Base-by-base conservation (phyloP, 1,140 invertebrate species). In the Cyphomyrmex costatus region DNA sequence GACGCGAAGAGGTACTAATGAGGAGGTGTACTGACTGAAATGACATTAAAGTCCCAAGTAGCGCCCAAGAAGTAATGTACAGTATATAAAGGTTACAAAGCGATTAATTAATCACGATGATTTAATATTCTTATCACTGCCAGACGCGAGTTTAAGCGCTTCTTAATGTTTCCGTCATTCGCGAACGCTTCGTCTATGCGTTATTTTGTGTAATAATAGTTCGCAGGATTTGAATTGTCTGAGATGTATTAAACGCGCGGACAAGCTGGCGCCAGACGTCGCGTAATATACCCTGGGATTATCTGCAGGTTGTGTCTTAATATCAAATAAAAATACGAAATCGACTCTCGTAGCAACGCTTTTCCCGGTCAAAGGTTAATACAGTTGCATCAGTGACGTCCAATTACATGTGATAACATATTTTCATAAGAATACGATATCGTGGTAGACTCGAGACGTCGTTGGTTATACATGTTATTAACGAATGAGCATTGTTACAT, bases 341-440 rank as follows among this genome's bases (percentile, higher is more conserved):
- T 51, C 0, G 27, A 79, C 63, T 36, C 42, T 21, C 30, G n/a
- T 19, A 36, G 7, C 36, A 16, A 42, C 8, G 24, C 8, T 30
- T 68, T 68, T 60, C 56, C 14, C 27, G 36, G 27, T 4, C 36
- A 60, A 73, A 82, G 63, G 53, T 8, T 46, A 71, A 68, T 19
- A 16, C 19, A 19, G 16, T 68, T 53, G n/a, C 78, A 70, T 80
- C 77, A 36, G 7, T 56, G 61, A 53, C 27, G 27, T 78, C 36
- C 33, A 63, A 78, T 78, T 49, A 63, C 27, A 36, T 3, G 56
- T 27, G 30, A 80, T 70, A 80, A 80, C 63, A 14, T 80, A 56
- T 80, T 80, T 70, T 56, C 30, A 33, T 70, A 58, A 56, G 51
- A 71, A 36, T n/a, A 12, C 51, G 78, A 80, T 80, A 70, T 70